phyloP scores from a whole-genome alignment of 1,140 invertebrate genomes.

The Drosophila jambulina region DNA sequence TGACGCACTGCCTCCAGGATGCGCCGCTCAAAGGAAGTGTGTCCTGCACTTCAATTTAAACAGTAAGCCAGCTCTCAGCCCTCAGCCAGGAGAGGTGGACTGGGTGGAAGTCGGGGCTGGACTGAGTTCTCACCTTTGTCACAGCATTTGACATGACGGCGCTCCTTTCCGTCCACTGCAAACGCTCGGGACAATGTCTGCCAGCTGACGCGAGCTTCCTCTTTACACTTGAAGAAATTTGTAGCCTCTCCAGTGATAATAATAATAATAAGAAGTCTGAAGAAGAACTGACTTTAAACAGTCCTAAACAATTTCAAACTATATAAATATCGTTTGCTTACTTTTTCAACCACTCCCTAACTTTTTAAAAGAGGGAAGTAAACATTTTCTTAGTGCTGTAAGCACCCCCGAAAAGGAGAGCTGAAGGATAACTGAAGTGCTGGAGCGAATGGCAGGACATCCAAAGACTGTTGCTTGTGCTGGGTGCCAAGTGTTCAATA shows the following conservation, averaged over 20 bases:
- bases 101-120: conserved; percentile 3
- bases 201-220: conserved; percentile 68
- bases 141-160: conserved; percentile 67
- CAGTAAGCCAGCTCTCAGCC: conserved; percentile 66
- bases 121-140: conserved; percentile 69
- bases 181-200: conserved; percentile 61
- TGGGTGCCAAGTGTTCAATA: conserved; percentile 80
- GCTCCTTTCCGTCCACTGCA: conserved; percentile 37
- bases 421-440: conserved; percentile 28
- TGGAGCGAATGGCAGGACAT: conserved; percentile 22
- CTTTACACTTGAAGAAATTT: conserved; percentile 26
- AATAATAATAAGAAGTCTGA: background rate
- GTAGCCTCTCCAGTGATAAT: background rate
- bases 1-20: conserved; percentile 38
- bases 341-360: background rate
- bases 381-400: conserved; percentile 7
- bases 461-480: conserved; percentile 77
- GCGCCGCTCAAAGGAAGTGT: conserved; percentile 44
- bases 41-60: conserved; percentile 69
- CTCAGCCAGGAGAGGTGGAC: conserved; percentile 11
- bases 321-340: background rate
- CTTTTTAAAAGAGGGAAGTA: background rate
- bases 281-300: no score
- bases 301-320: background rate
- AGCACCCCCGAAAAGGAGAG: conserved; percentile 5